Percentiles rank a stretch among this genome's conserved stretches.
phyloP scores from a whole-genome alignment of 2,888 invertebrate species.

The Coelopa pilipes region DNA sequence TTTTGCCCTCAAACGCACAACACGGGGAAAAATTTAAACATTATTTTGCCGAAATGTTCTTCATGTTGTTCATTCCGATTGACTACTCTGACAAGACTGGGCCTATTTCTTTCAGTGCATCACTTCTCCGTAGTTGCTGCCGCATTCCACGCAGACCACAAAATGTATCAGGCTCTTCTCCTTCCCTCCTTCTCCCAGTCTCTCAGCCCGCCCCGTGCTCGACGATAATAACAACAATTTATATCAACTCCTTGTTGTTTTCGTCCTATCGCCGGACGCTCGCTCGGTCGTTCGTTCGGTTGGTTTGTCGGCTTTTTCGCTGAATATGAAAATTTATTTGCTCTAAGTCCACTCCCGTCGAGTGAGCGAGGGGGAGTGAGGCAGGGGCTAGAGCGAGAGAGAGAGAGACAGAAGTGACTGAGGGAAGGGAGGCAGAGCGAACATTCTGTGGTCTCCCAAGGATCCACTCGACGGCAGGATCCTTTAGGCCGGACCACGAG shows the following conservation, averaged over 20 bases:
- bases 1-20: too few relatives aligned
- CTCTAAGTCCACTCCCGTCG: neutral
- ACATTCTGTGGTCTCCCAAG: neutral
- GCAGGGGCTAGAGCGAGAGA: too few relatives aligned
- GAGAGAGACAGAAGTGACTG: too few relatives aligned
- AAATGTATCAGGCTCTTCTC: neutral
- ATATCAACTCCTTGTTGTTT: slow-evolving; percentile 2
- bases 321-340: slow-evolving; percentile 14
- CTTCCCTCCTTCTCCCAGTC: neutral
- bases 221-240: slow-evolving; percentile 12
- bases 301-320: slow-evolving; percentile 12
- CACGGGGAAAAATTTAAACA: too few relatives aligned
- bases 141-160: neutral
- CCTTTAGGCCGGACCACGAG: too few relatives aligned
- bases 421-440: neutral
- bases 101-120: neutral
- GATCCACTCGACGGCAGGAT: too few relatives aligned
- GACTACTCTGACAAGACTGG: too few relatives aligned
- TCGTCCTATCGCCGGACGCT: too few relatives aligned
- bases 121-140: neutral
- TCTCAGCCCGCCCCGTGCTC: neutral
- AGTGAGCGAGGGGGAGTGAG: too few relatives aligned
- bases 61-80: too few relatives aligned
- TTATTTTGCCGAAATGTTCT: too few relatives aligned
- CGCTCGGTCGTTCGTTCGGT: slow-evolving; percentile 3